Base-by-base conservation (phyloP, 2,888 invertebrate genomes). In the Dinocampus coccinellae region DNA sequence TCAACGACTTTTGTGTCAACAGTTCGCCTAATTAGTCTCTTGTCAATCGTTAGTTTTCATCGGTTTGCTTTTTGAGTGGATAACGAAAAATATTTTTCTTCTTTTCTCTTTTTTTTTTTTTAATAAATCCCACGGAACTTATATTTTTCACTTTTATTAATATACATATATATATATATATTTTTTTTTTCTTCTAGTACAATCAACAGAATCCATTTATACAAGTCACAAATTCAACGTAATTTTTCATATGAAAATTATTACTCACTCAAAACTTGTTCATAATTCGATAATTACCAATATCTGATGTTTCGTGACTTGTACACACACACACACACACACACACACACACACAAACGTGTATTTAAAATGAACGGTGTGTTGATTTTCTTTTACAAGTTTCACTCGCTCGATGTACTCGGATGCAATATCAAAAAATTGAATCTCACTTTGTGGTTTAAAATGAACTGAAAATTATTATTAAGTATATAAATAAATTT, bases 1-100 rank as follows among this genome's bases (percentile, higher is more conserved):
- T 68, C 67, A 22, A 60, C 29, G 47, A 47, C 39, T 42, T 47
- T 60, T 68, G 67, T 72, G 63, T 68, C 63, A 72, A 72, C 67
- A 72, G 67, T 42, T 67, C 42, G 57, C 67, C 62, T 72, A 72
- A 72, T 72, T 72, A 72, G 72, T 72, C 72, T 67, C 63, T 16
- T 57, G 67, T 72, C 67, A 72, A 67, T 72, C 63, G 67, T 72
- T 72, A 72, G 70, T 71, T 71, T 71, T 61, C n/a, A 71, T 71
- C 55, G 66, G 55, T 67, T 68, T 72, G 36, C 36, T 53, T 68
- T 62, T 63, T 39, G 16, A 62, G 55, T 34, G 24, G 29, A n/a
- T 26, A 13, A 42, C 34, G 26, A 58, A 42, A 29, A 33, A 29
- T 4, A 29, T 57, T 42, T 63, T n/a, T 16, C 26, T 29, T 33